These are phyloP conservation scores for Celastrina argiolus DNA, from an alignment of 2,888 invertebrate genomes.

Conservation along the genomic window DNA sequence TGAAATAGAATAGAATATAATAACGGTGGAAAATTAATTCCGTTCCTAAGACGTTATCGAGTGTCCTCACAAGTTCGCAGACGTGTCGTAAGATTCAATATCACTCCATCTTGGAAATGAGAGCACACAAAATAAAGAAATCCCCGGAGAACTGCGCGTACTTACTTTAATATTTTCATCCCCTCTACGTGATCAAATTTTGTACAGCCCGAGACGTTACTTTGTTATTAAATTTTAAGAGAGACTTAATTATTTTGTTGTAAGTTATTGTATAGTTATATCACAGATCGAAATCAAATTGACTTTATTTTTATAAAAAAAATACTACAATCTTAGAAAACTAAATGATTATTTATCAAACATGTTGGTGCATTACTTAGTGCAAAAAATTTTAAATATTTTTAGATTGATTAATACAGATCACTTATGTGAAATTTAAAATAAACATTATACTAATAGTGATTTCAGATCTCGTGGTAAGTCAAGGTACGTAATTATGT, in stretches of 20 bases:
- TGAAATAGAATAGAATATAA: background rate
- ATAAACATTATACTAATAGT: no score
- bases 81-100: conserved; percentile 21
- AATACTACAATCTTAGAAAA: no score
- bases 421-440: no score
- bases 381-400: no score
- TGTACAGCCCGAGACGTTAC: background rate
- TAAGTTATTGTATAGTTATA: background rate
- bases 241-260: background rate
- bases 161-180: conserved; percentile 17
- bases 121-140: background rate
- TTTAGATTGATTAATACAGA: no score
- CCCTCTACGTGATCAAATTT: conserved; percentile 11
- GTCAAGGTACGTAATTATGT: no score
- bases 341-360: no score
- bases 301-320: no score
- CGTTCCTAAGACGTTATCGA: conserved; percentile 6
- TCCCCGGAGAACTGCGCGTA: conserved; percentile 6
- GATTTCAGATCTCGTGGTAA: no score
- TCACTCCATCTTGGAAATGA: conserved; percentile 12
- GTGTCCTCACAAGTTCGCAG: conserved; percentile 13
- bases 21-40: conserved; percentile 12
- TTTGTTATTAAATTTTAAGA: background rate
- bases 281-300: no score
- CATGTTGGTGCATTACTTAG: no score